These are phyloP conservation scores for Lepidostoma basale DNA, from an alignment of 1,140 invertebrate species.

Conservation along the genomic window DNA sequence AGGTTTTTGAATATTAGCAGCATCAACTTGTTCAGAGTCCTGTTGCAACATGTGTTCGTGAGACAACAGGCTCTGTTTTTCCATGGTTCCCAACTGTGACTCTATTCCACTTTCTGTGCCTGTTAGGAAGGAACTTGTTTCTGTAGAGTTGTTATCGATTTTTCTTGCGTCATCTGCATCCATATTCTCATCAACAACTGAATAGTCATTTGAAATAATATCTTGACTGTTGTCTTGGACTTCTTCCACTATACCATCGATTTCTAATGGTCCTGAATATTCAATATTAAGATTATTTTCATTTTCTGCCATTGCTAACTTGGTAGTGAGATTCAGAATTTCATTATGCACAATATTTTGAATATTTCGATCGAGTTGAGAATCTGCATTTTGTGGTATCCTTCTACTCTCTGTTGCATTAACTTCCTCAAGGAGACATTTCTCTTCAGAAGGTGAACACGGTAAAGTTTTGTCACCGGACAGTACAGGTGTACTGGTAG, in stretches of 20 bases:
- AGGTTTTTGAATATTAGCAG: not conserved
- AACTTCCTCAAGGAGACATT: not conserved
- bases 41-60: not conserved
- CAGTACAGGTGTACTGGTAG: slow-evolving; percentile 19
- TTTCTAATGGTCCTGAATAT: slow-evolving; percentile 51
- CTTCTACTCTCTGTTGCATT: not conserved
- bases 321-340: slow-evolving; percentile 50
- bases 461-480: not conserved
- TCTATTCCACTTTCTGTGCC: slow-evolving; percentile 17
- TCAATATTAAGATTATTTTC: slow-evolving; percentile 61
- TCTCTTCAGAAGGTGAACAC: not conserved
- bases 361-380: not conserved
- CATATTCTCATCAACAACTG: not conserved
- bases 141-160: slow-evolving; percentile 7
- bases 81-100: slow-evolving; percentile 7
- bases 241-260: slow-evolving; percentile 18
- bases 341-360: slow-evolving; percentile 32
- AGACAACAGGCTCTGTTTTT: not conserved
- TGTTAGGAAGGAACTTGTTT: slow-evolving; percentile 7
- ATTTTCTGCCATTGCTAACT: slow-evolving; percentile 59
- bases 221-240: not conserved
- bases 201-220: not conserved
- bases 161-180: not conserved
- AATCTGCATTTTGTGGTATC: not conserved
- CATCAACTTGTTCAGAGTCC: not conserved